Evolutionary conservation across 2,888 invertebrate species (phyloP), one percentile per base, ranked within the genome.

Genomic region (Harmothoe impar): DNA sequence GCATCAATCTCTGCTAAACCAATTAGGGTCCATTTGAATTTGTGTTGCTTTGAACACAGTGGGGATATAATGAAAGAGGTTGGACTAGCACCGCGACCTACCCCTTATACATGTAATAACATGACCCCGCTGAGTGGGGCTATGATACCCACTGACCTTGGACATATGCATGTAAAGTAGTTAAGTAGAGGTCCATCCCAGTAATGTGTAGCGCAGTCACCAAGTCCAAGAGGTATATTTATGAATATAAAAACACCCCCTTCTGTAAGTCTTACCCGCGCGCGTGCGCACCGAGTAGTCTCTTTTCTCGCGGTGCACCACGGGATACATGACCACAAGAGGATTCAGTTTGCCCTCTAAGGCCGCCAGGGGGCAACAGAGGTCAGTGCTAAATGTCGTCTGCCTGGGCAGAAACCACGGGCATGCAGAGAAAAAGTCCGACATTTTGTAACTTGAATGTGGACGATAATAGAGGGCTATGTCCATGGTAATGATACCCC

Each of bases 401-500:
- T 62, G 62, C 43, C 43, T 43, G 43, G 43, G 10, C 3, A 20
- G 62, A 62, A 62, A 62, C 62, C 62, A 62, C 62, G 62, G n/a
- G 62, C 62, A 62, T 62, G 62, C 62, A 3, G 62, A 15, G 62
- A 62, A 62, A 43, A 43, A n/a, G 62, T 20, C 62, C 23, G 62
- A 62, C 23, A 84, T 84, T 84, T 51, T 25, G 84, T 84, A 84
- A 43, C 29, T 17, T 25, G 35, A 35, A 35, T 23, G 17, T 84
- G 23, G 29, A 35, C 23, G 51, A 43, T 84, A 84, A 84, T 84
- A 51, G 23, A n/a, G 17, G 25, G 84, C 10, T 84, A 29, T 29
- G 68, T 25, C 33, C n/a, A 29, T 20, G 35, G 84, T 84, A 84
- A 84, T 84, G 29, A 84, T n/a, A 62, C 62, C 20, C 62, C 62